Conservation (phyloP, 1,140 invertebrate genomes). For the Brevipalpus yothersi region DNA sequence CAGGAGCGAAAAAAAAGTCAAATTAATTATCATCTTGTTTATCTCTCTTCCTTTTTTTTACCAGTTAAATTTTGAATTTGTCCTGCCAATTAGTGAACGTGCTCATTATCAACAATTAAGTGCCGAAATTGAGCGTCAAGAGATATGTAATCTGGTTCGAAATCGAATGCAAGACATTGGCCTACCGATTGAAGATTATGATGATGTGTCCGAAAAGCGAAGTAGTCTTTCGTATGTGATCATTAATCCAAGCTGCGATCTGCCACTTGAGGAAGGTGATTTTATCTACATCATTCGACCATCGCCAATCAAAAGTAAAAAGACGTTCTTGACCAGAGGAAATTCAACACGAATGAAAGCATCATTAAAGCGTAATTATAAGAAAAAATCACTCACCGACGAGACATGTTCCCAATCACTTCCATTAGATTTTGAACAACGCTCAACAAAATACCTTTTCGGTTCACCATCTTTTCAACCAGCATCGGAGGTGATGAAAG, state of each 20-base stretch:
- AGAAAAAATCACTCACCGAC: no score
- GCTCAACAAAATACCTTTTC: no score
- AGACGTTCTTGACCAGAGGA: background rate
- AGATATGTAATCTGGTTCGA: constrained; percentile 76
- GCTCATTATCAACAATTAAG: constrained; percentile 26
- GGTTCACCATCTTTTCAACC: no score
- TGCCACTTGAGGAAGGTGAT: constrained; percentile 83
- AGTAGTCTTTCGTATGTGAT: constrained; percentile 88
- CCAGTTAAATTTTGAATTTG: background rate
- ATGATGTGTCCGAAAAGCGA: constrained; percentile 70
- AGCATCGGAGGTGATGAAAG: no score
- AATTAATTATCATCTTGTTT: background rate
- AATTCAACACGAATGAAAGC: background rate
- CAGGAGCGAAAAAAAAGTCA: background rate
- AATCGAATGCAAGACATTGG: constrained; percentile 80
- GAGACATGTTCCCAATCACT: no score
- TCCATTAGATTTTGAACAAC: no score
- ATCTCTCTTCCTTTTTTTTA: background rate
- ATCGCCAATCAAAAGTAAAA: constrained; percentile 37
- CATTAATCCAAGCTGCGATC: constrained; percentile 90
- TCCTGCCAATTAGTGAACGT: background rate
- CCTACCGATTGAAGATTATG: constrained; percentile 63
- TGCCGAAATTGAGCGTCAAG: constrained; percentile 71
- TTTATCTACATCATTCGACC: constrained; percentile 72
- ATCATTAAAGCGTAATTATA: no score